Conservation (phyloP, 2,797 vertebrate genomes). For the Falco biarmicus region DNA sequence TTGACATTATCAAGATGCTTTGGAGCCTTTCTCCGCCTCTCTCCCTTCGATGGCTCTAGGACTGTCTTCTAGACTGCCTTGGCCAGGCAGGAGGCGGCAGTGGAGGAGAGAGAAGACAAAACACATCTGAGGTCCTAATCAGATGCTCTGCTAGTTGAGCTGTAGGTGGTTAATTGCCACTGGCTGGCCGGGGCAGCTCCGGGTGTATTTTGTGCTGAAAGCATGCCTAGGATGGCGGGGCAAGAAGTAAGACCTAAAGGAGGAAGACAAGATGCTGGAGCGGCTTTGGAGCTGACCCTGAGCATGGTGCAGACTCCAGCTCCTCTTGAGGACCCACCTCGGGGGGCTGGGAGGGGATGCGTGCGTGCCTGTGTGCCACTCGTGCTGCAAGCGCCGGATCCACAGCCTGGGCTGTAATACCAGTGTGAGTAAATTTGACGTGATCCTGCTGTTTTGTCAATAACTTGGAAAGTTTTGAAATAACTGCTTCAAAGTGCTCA, state of each 20-base stretch:
- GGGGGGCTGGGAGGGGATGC: not conserved
- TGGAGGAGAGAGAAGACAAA: not conserved
- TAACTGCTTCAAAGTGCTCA: not conserved
- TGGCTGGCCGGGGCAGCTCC: not conserved
- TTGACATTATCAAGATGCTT: too few relatives aligned
- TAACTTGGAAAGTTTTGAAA: conserved; percentile 33
- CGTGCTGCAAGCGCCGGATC: not conserved
- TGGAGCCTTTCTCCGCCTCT: not conserved
- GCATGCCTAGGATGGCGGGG: rapidly evolving
- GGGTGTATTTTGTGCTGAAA: not conserved
- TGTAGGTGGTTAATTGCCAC: not conserved
- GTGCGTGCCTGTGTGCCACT: not conserved
- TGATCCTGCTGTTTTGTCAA: conserved; percentile 33
- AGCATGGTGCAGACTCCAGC: rapidly evolving
- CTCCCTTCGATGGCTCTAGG: not conserved
- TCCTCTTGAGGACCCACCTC: not conserved
- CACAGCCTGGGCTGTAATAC: not conserved
- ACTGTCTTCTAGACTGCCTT: not conserved
- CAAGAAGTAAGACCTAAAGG: not conserved
- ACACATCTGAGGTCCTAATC: not conserved
- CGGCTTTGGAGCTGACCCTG: not conserved
- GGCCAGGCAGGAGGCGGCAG: not conserved
- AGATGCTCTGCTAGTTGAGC: not conserved
- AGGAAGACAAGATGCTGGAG: too few relatives aligned
- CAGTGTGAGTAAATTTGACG: rapidly evolving